phyloP scores from a whole-genome alignment of 2,797 vertebrate genomes.

The Leucoraja ocellata region DNA sequence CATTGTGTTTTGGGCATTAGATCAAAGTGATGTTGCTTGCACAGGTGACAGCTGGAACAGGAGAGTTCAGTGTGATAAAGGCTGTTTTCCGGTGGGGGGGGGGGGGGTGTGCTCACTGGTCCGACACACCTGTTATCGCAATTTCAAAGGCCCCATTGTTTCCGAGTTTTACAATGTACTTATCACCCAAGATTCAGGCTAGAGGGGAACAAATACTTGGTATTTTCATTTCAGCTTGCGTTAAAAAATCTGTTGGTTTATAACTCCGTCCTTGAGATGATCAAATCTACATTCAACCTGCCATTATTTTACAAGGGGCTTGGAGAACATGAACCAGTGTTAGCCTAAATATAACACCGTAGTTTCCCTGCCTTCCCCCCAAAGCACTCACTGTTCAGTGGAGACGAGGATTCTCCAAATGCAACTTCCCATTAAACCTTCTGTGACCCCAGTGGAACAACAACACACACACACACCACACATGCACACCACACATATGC shows the following conservation, averaged over 20 bases:
- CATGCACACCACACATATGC: too few species aligned
- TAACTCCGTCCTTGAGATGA: not conserved
- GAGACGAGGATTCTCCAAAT: not conserved
- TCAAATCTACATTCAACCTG: not conserved
- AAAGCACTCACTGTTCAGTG: not conserved
- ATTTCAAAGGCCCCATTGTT: constrained; percentile 18
- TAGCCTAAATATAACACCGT: not conserved
- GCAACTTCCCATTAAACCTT: constrained; percentile 2
- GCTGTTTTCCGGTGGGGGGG: not conserved
- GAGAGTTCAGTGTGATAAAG: constrained; percentile 16
- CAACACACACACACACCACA: not conserved
- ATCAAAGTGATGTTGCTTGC: constrained; percentile 21
- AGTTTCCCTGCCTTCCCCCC: not conserved
- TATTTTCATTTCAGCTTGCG: not conserved
- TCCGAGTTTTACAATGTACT: not conserved
- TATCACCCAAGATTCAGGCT: not conserved
- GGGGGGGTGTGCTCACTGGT: too few species aligned
- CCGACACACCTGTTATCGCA: constrained; percentile 19
- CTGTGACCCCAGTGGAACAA: not conserved
- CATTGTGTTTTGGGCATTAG: not conserved
- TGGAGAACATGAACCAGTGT: not conserved
- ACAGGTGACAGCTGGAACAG: constrained; percentile 10
- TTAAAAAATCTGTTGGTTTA: not conserved
- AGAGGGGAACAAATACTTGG: not conserved
- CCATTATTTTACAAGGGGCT: not conserved